These are phyloP conservation scores for Erebia epiphron DNA, from an alignment of 2,888 invertebrate species.

Conservation along the genomic window DNA sequence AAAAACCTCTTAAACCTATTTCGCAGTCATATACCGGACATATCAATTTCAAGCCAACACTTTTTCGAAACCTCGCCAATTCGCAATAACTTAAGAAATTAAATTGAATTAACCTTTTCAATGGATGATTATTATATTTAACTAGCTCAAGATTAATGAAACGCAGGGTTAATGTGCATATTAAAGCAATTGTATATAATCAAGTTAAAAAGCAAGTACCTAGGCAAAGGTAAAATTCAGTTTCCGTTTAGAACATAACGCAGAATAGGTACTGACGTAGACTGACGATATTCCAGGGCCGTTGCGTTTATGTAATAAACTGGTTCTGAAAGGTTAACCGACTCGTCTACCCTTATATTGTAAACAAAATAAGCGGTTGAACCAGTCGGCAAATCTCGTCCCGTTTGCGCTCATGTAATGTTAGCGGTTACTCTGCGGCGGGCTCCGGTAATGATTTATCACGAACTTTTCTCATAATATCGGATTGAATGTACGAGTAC, in stretches of 20 bases:
- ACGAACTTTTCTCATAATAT: constrained; percentile 18
- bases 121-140: background rate
- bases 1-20: background rate
- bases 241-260: background rate
- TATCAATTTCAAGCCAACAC: constrained; percentile 5
- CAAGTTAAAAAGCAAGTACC: background rate
- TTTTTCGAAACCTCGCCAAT: background rate
- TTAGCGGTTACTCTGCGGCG: constrained; percentile 31
- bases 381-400: constrained; percentile 37
- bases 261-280: constrained; percentile 2
- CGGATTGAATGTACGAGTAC: constrained; percentile 4
- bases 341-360: constrained; percentile 36
- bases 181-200: background rate
- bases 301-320: constrained; percentile 29
- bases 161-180: background rate
- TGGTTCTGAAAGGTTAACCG: constrained; percentile 37
- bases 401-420: constrained; percentile 41
- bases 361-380: constrained; percentile 36
- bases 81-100: background rate
- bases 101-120: constrained; percentile 3
- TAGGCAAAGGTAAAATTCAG: background rate
- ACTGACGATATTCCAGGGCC: constrained; percentile 2
- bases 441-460: constrained; percentile 17
- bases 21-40: constrained; percentile 3
- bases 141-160: too few species aligned